These are phyloP conservation scores for Sorex maritimensis DNA, from an alignment of 2,797 vertebrate genomes.

Conservation along the genomic window DNA sequence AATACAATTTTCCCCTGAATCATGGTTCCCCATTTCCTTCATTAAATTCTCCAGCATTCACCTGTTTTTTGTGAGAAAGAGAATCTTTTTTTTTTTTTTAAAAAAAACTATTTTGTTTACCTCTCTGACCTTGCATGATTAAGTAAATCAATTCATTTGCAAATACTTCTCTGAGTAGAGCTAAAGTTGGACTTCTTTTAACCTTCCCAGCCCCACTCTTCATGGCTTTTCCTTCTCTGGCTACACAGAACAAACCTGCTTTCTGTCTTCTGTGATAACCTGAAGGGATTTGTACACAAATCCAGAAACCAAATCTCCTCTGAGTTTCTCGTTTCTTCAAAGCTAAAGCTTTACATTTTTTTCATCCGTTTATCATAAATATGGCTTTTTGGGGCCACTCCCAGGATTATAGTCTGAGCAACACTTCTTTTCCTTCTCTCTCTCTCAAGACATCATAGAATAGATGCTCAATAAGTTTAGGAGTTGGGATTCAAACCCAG, in stretches of 20 bases:
- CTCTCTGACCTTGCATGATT: background rate
- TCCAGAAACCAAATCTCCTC: background rate
- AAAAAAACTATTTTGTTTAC: too few relatives aligned
- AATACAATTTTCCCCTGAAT: background rate
- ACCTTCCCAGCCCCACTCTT: background rate
- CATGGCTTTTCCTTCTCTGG: background rate
- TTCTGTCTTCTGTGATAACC: background rate
- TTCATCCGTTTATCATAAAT: background rate
- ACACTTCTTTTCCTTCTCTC: background rate
- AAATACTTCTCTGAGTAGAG: background rate
- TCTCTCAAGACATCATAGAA: background rate
- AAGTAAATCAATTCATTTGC: background rate
- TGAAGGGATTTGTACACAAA: background rate
- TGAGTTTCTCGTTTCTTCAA: background rate
- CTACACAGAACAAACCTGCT: background rate
- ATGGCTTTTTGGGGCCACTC: background rate
- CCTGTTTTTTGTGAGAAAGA: background rate
- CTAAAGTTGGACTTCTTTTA: background rate
- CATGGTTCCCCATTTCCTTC: background rate
- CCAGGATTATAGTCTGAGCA: background rate
- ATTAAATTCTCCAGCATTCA: background rate
- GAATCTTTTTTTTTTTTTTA: background rate
- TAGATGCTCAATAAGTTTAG: background rate
- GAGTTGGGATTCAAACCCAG: conserved; percentile 50
- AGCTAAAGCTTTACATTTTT: background rate